These are phyloP conservation scores for Zaprionus obscuricornis DNA, from an alignment of 2,888 invertebrate genomes.

Conservation along the genomic window DNA sequence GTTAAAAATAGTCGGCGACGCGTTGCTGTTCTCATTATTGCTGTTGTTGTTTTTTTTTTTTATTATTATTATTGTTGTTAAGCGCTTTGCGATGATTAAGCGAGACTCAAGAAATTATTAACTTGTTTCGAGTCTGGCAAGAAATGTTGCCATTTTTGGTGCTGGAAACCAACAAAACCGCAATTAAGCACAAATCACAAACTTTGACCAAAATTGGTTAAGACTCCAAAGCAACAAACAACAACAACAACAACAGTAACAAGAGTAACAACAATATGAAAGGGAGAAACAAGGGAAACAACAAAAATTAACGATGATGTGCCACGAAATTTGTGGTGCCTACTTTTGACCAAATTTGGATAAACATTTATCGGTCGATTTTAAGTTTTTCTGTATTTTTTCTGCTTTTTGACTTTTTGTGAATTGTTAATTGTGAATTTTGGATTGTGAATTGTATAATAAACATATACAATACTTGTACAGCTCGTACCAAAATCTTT, in stretches of 20 bases:
- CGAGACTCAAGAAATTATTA: conserved; percentile 61
- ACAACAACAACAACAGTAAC: conserved; percentile 35
- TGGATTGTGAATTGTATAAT: too few relatives aligned
- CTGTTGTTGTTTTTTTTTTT: too few relatives aligned
- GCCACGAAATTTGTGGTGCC: conserved; percentile 74
- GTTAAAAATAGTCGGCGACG: conserved; percentile 56
- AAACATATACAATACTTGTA: too few relatives aligned
- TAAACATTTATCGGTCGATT: conserved; percentile 36
- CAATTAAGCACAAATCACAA: conserved; percentile 55
- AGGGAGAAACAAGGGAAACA: conserved; percentile 39
- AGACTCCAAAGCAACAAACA: conserved; percentile 35
- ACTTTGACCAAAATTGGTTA: conserved; percentile 52
- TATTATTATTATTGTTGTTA: too few relatives aligned
- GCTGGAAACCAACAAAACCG: conserved; percentile 51
- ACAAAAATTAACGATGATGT: conserved; percentile 35
- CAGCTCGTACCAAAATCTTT: too few relatives aligned
- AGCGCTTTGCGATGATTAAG: conserved; percentile 65
- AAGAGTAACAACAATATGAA: conserved; percentile 28
- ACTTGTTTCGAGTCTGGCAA: conserved; percentile 67
- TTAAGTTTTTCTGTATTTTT: neutral
- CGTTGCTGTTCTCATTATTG: too few relatives aligned
- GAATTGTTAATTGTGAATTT: too few relatives aligned
- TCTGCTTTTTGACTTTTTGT: conserved; percentile 53
- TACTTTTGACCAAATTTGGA: conserved; percentile 57
- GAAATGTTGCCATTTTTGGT: conserved; percentile 63